Evolutionary conservation across 2,797 vertebrate species (phyloP), one percentile per base, ranked within the genome.

Genomic region (Brachyrhaphis roseni): DNA sequence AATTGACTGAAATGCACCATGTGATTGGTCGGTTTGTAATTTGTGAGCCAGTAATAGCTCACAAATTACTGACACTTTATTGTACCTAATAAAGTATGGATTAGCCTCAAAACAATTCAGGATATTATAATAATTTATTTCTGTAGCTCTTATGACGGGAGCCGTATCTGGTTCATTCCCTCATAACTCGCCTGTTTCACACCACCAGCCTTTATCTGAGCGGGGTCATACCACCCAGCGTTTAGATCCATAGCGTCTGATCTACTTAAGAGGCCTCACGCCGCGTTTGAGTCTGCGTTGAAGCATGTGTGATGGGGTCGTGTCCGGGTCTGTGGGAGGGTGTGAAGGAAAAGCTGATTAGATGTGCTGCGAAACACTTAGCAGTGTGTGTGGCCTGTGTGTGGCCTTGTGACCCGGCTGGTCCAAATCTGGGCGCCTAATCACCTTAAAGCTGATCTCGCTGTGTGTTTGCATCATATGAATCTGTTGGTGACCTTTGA

Each of bases 191-290:
- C 57, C 57, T 13, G 26, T 31, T 28, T 59, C 57, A 13, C 57
- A 28, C 57, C 57, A 13, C 4, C 59, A 34, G 59, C 59, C 59
- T 31, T 8, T 18, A 79, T 88, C 84, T 2, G 0, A 78, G 36
- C 68, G 75, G 13, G 90, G 90, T 93, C 92, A 89, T 75, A 85
- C 92, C 91, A 91, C 88, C 91, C 88, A 82, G 89, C 79, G 80
- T 91, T 91, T 89, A 94, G 92, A 92, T 93, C 92, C 90, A 92
- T 92, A 89, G 89, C 91, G 93, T 92, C 92, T 93, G 91, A 95
- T 94, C 92, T 90, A 88, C 89, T 94, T 93, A 94, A 76, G 89
- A 90, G 91, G 91, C 89, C 87, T 85, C 78, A 55, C 46, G 15
- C 64, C 34, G 72, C 72, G 88, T 74, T 80, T 47, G 73, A 55